Evolutionary conservation across 1,140 invertebrate genomes (phyloP).

Genomic region (Cataglyphis hispanica): DNA sequence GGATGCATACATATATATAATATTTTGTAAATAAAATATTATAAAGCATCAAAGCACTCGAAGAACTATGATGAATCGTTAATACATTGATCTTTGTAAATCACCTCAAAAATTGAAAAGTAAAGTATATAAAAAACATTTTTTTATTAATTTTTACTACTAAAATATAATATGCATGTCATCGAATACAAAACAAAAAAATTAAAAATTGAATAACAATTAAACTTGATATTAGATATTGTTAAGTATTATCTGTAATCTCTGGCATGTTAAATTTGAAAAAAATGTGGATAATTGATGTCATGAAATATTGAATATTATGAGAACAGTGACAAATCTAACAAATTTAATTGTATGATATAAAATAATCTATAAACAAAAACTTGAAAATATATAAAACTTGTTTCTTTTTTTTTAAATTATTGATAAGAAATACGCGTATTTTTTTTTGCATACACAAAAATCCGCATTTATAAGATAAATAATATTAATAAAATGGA

Average conservation of each 20-base stretch:
- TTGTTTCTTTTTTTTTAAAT: not conserved
- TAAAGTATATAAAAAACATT: not conserved
- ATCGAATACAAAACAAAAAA: not conserved
- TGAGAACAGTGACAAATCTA: not conserved
- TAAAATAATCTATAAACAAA: not conserved
- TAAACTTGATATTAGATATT: not conserved
- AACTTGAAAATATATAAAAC: not conserved
- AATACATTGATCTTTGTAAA: not conserved
- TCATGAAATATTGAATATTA: not conserved
- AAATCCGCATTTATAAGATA: too few relatives aligned
- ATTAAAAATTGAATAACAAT: not conserved
- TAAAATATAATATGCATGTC: not conserved
- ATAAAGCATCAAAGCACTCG: not conserved
- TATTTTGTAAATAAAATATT: not conserved
- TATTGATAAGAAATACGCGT: not conserved
- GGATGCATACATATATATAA: not conserved
- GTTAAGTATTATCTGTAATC: not conserved
- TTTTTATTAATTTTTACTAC: not conserved
- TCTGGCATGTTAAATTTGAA: not conserved
- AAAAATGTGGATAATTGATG: not conserved
- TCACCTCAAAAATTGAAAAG: not conserved
- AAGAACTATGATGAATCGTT: not conserved
- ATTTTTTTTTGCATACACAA: not conserved
- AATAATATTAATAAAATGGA: not conserved
- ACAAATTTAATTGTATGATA: not conserved